Base-by-base conservation (phyloP, 2,797 vertebrate species). In the Smutsia gigantea region DNA sequence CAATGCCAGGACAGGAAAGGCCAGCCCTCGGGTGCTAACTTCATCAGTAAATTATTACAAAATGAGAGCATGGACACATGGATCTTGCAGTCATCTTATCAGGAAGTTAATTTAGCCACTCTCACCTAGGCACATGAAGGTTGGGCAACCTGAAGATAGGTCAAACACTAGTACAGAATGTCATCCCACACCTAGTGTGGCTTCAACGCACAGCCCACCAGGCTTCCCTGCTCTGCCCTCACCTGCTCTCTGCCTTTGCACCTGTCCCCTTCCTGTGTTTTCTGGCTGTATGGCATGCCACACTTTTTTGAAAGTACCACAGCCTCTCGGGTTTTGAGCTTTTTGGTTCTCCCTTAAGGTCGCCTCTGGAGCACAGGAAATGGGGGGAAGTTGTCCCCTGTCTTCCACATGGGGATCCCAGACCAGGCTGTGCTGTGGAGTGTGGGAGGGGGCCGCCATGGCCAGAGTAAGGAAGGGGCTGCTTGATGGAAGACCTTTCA, bases 161-260 rank as follows among this genome's bases (percentile, higher is more conserved):
- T 61, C 53, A 75, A 39, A 37, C 4, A 10, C 53, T 29, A 34
- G 49, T 31, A 13, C 19, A 39, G n/a, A 6, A 5, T 0, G 2
- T 14, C 1, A 17, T 25, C 14, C 14, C 0, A 0, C 25, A 15
- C 5, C 7, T 17, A 25, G 29, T 10, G 13, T 2, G 51, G 31
- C n/a, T 27, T 31, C 4, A 42, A 23, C 15, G 4, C 31, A 4
- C 42, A 55, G 42, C 27, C 55, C 2, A 0, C 21, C 14, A 4
- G 17, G 14, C 63, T 69, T 27, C 46, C 55, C 13, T 18, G 55
- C 27, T 34, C 66, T n/a, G 8, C 34, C 42, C 21, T 57, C 19
- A 12, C 31, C n/a, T 25, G 15, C 29, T 77, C 37, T 29, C 69
- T 11, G 2, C 39, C n/a, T 63, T 29, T 8, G 25, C 53, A 5